Percentiles rank a stretch among this genome's conserved stretches.
Evolutionary conservation across 2,113 vertebrate species (phyloP).

Genomic region (Rhea americana): DNA sequence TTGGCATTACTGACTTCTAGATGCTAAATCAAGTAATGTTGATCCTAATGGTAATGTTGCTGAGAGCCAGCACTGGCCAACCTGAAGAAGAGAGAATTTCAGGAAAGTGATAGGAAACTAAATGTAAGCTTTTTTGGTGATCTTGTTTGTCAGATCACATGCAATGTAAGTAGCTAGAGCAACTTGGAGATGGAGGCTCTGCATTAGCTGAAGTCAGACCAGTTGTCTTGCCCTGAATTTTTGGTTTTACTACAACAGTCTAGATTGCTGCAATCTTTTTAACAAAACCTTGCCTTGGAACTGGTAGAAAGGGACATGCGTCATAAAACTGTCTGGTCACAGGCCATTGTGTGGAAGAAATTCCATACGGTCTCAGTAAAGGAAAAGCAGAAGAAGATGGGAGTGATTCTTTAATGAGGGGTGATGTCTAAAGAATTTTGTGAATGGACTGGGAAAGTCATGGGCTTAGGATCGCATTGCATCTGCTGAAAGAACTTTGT

Average conservation of each 20-base stretch:
- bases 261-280: not conserved
- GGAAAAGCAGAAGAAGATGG: slow-evolving; percentile 2
- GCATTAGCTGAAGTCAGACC: rapidly evolving
- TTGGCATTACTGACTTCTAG: not conserved
- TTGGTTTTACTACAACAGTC: not conserved
- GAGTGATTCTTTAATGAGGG: not conserved
- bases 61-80: no score
- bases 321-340: not conserved
- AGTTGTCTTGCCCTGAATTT: not conserved
- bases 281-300: not conserved
- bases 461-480: slow-evolving; percentile 48
- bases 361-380: rapidly evolving
- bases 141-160: not conserved
- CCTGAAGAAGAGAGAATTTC: no score
- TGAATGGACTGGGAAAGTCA: slow-evolving; percentile 56
- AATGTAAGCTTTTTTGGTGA: not conserved
- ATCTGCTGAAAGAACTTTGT: slow-evolving; percentile 18
- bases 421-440: not conserved
- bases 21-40: no score
- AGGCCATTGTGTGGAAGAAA: not conserved
- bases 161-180: not conserved
- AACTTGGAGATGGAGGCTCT: not conserved
- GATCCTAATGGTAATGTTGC: no score
- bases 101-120: not conserved
- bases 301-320: not conserved